These are phyloP conservation scores for Stichodactyla mertensii DNA, from an alignment of 64 coral and sea anemone species.

Conservation along the genomic window DNA sequence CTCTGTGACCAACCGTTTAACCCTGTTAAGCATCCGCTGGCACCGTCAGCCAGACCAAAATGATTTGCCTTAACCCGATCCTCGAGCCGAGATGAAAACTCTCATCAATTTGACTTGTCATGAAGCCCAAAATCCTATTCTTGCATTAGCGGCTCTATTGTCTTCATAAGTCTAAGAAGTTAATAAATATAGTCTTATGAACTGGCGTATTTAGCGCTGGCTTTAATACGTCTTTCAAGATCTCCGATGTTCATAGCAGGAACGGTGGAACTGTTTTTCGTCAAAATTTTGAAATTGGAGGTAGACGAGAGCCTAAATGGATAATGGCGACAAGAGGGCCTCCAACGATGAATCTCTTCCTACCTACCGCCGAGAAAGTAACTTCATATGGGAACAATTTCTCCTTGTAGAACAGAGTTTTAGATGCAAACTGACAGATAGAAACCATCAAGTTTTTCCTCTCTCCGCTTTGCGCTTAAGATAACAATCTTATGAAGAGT, in stretches of 20 bases:
- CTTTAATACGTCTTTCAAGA: not conserved
- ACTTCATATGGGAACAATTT: constrained; percentile 7
- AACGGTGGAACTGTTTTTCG: not conserved
- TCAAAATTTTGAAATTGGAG: not conserved
- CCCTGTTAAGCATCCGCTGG: constrained; percentile 18
- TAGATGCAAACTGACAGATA: not conserved
- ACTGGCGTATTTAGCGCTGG: not conserved
- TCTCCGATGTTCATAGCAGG: not conserved
- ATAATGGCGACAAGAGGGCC: constrained; percentile 8
- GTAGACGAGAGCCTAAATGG: not conserved
- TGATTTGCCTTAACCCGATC: constrained; percentile 16
- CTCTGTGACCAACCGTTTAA: constrained; percentile 22
- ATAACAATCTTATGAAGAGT: constrained; percentile 7
- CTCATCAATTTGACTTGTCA: constrained; percentile 17
- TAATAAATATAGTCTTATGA: not conserved
- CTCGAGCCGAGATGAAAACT: constrained; percentile 22
- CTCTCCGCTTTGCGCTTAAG: constrained; percentile 8
- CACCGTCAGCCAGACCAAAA: not conserved
- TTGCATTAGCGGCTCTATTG: constrained; percentile 1
- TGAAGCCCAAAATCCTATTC: not conserved
- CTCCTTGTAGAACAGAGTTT: not conserved
- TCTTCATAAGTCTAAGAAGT: not conserved
- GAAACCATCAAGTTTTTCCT: not conserved
- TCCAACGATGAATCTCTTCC: not conserved
- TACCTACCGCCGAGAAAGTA: constrained; percentile 24